Conservation (phyloP, 1,140 invertebrate species). For the Calephelis nemesis region DNA sequence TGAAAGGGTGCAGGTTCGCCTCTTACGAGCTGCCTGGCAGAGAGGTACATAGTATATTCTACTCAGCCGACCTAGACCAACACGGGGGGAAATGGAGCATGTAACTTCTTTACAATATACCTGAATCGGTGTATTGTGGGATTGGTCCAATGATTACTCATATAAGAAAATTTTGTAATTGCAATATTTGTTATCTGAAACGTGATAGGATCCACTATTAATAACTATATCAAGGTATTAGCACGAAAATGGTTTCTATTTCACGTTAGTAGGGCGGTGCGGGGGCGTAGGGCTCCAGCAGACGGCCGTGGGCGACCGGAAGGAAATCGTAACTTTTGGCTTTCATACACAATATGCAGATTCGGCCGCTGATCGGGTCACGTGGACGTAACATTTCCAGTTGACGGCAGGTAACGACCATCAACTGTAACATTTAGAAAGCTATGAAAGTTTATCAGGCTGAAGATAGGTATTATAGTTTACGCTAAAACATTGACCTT, state of each 20-base stretch:
- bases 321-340: constrained; percentile 60
- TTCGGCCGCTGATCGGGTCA: not conserved
- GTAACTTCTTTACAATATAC: too few relatives aligned
- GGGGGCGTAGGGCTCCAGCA: constrained; percentile 46
- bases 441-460: too few relatives aligned
- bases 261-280: constrained; percentile 63
- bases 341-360: constrained; percentile 10
- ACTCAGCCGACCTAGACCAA: too few relatives aligned
- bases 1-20: too few relatives aligned
- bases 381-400: not conserved
- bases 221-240: constrained; percentile 38
- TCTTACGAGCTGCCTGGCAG: too few relatives aligned
- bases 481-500: too few relatives aligned
- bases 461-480: too few relatives aligned
- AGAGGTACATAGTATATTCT: too few relatives aligned
- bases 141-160: too few relatives aligned
- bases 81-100: too few relatives aligned
- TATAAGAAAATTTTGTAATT: not conserved
- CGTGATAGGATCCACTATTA: constrained; percentile 38
- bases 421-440: not conserved
- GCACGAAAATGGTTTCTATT: constrained; percentile 55
- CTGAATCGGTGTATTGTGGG: too few relatives aligned
- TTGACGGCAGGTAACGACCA: not conserved
- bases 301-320: constrained; percentile 65
- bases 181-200: constrained; percentile 26